Evolutionary conservation across 2,797 vertebrate genomes (phyloP), one percentile per base, ranked within the genome.

Genomic region (Brachymystax lenok): DNA sequence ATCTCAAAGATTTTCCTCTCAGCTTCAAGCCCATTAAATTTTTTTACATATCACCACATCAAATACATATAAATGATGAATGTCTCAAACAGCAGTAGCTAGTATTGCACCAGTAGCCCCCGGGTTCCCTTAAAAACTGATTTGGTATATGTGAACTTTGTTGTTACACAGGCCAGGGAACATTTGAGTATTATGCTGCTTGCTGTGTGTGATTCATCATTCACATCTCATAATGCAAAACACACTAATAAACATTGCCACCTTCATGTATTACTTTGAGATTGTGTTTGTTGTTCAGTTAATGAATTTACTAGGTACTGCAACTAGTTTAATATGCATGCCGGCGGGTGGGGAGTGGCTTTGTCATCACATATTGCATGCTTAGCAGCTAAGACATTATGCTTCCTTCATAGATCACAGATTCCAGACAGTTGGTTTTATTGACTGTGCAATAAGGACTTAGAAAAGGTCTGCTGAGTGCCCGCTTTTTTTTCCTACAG

Each of bases 41-140:
- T 94, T 71, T 76, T 79, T 76, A 93, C 93, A 94, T 94, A 95
- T 95, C 93, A 94, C 94, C 90, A 94, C 93, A 95, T 95, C 94
- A 94, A 93, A 93, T 94, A 88, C 92, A 92, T 93, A 95, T 95
- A 93, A 94, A 95, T 95, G 94, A 95, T 95, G 92, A 95, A 95
- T 95, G 92, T 93, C 91, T 94, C 88, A 91, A 91, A 94, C 89
- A 92, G 91, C 92, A 91, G 56, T 3, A 61, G 56, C 56, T 24
- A 61, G 89, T 90, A 86, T 92, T 92, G 91, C 88, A 88, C 89
- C 92, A 86, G 89, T 94, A 94, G 93, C 93, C 94, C 89, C 71
- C 89, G 93, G 93, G 91, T 93, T 93, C 91, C 92, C 91, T 93
- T 88, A 89, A 92, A 66, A 94, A 93, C 90, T 90, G 91, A 93